Conservation (phyloP, 2,888 invertebrate species). For the Trichogramma dendrolimi region DNA sequence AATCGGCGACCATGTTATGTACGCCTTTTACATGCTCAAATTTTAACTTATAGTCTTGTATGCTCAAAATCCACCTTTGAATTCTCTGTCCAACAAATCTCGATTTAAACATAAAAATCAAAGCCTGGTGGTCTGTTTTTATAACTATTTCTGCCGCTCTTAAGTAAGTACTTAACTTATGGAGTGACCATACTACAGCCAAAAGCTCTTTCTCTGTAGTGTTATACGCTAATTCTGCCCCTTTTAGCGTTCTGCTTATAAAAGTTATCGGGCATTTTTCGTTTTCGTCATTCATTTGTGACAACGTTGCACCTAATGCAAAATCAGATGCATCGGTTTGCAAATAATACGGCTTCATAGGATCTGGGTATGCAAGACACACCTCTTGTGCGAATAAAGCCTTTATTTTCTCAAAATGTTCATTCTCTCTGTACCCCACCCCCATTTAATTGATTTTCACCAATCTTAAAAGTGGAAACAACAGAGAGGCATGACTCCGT, state of each 20-base stretch:
- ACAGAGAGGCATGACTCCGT: constrained; percentile 19
- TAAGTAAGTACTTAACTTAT: too few relatives aligned
- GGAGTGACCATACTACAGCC: too few relatives aligned
- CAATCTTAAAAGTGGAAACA: not conserved
- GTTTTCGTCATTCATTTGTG: constrained; percentile 7
- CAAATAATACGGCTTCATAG: constrained; percentile 18
- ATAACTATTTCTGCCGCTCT: too few relatives aligned
- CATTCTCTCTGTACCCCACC: constrained; percentile 2
- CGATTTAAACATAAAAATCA: too few relatives aligned
- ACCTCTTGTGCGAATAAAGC: not conserved
- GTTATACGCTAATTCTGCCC: constrained; percentile 16
- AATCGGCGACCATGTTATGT: too few relatives aligned
- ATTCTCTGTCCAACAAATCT: too few relatives aligned
- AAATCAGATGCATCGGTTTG: constrained; percentile 29
- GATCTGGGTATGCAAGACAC: constrained; percentile 7
- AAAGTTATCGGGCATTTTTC: constrained; percentile 30
- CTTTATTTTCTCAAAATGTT: constrained; percentile 12
- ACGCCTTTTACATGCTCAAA: too few relatives aligned
- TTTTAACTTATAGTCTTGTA: too few relatives aligned
- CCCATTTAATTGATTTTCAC: constrained; percentile 9
- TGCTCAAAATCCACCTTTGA: too few relatives aligned
- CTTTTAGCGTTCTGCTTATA: constrained; percentile 29
- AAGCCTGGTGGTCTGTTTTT: too few relatives aligned
- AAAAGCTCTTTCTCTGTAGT: constrained; percentile 26
- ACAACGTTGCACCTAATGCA: constrained; percentile 18